Evolutionary conservation across 2,888 invertebrate genomes (phyloP), one percentile per base, ranked within the genome.

Genomic region (Eristalinus aeneus): DNA sequence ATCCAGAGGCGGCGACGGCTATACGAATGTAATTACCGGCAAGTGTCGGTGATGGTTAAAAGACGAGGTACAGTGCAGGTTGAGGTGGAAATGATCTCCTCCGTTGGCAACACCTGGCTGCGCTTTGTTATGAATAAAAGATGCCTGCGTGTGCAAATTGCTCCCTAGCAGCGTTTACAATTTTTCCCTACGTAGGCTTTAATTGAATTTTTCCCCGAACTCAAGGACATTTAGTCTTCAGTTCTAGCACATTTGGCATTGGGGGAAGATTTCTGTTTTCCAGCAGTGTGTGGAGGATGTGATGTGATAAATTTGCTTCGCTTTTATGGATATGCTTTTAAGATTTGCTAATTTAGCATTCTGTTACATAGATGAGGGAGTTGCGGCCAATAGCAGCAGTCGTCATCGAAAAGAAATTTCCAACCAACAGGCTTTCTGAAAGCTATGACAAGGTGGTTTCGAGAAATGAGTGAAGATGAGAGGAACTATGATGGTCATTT

Each of bases 11-110:
- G 39, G 4, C 16, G 46, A 11, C 23, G 78, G 27, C 34, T 58
- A 72, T 16, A 34, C 32, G 58, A 72, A 72, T 72, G 78, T 65
- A 65, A 72, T 72, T 78, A 78, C 60, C 78, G 60, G 1, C 34
- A 39, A 23, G 34, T 46, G 22, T 1, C 12, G 20, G 20, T 32
- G 58, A 8, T 23, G 56, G 56, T 34, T 27, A 56, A 10, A 22
- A 54, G 54, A 11, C 5, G 27, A 27, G 5, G 27, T 2, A 27
- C 27, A 5, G 27, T 27, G 27, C 2, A 27, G 5, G 27, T 3
- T 27, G 27, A 5, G 27, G 27, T 5, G 27, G 27, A 27, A 5
- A 27, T 27, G 27, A 27, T 27, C 27, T 27, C n/a, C 46, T 71
- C 36, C 12, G n/a, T 61, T 56, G 34, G 73, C 27, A 64, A 56